These are phyloP conservation scores for Prorops nasuta DNA, from an alignment of 1,140 invertebrate genomes.

Conservation along the genomic window DNA sequence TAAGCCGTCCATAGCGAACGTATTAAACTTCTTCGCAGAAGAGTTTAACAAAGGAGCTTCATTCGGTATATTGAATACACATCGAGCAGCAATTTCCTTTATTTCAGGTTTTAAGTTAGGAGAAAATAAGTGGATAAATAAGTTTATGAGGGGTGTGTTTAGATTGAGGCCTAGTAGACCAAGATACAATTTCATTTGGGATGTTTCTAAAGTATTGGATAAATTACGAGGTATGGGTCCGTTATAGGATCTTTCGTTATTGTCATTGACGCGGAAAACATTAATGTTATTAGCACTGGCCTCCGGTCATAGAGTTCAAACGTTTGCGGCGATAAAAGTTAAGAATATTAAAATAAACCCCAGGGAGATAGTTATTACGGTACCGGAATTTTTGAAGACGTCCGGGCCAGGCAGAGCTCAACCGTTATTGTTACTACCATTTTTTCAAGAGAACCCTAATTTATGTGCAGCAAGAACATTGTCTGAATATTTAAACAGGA, in stretches of 20 bases:
- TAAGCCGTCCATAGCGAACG: neutral
- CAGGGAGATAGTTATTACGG: neutral
- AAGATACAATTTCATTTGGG: neutral
- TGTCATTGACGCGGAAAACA: neutral
- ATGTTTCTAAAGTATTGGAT: neutral
- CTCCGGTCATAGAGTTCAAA: neutral
- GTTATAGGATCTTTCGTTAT: neutral
- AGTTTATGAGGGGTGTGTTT: neutral
- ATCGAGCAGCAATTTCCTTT: neutral
- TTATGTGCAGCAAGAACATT: neutral
- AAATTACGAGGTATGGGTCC: neutral
- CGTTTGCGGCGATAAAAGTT: neutral
- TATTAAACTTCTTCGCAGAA: neutral
- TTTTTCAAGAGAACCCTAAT: neutral
- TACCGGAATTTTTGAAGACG: neutral
- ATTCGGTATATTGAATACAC: neutral
- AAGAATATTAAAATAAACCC: neutral
- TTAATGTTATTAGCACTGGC: neutral
- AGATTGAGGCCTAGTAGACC: neutral
- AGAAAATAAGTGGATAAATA: neutral
- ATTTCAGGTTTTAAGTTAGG: neutral
- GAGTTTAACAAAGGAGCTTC: neutral
- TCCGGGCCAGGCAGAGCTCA: neutral
- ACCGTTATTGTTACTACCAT: neutral
- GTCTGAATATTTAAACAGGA: neutral